phyloP scores from a whole-genome alignment of 2,888 invertebrate species.

The Diaphora mendica region DNA sequence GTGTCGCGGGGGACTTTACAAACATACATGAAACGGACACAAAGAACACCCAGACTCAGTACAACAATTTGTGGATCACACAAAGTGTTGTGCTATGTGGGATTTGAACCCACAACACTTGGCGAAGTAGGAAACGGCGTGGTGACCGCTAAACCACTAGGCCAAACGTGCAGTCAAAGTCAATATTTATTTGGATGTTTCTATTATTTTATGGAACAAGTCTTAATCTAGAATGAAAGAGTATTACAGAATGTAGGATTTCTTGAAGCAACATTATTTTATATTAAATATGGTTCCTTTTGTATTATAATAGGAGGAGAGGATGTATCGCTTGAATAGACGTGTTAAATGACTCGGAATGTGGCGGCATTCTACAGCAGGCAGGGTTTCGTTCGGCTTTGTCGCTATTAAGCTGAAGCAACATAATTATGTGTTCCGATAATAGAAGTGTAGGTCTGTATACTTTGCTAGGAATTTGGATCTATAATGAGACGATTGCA shows the following conservation, averaged over 20 bases:
- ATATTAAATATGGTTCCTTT: constrained; percentile 6
- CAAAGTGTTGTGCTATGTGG: no score
- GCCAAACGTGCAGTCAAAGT: no score
- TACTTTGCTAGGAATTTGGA: constrained; percentile 44
- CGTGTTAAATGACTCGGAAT: constrained; percentile 29
- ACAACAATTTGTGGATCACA: no score
- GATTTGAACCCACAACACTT: no score
- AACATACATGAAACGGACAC: no score
- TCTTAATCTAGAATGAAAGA: constrained; percentile 18
- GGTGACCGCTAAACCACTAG: no score
- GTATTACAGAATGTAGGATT: constrained; percentile 19
- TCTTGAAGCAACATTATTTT: constrained; percentile 9
- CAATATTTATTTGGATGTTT: no score
- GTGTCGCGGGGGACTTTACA: no score
- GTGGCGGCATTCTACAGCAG: constrained; percentile 26
- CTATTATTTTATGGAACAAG: constrained; percentile 36
- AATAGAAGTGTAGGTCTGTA: constrained; percentile 29
- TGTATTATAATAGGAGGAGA: neutral
- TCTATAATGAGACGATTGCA: constrained; percentile 46
- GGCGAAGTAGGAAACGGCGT: no score
- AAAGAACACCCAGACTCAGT: no score
- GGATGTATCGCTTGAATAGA: constrained; percentile 27
- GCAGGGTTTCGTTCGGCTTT: constrained; percentile 34
- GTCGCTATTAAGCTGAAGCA: constrained; percentile 34
- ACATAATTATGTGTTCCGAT: constrained; percentile 33